These are phyloP conservation scores for Lophochroa leadbeateri DNA, from an alignment of 2,113 vertebrate genomes.

Conservation along the genomic window DNA sequence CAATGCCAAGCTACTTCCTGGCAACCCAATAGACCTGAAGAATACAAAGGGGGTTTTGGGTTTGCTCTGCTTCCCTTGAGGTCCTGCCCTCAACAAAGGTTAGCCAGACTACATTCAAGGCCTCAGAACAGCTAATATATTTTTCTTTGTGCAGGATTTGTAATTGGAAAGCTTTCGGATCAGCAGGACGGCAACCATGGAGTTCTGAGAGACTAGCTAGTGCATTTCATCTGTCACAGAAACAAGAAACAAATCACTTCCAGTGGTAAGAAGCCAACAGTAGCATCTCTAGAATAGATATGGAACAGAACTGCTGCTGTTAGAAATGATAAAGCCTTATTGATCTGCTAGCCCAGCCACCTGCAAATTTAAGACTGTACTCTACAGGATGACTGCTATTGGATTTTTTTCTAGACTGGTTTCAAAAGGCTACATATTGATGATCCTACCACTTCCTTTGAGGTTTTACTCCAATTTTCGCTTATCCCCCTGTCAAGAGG, in stretches of 20 bases:
- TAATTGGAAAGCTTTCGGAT: background rate
- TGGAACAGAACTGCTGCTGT: background rate
- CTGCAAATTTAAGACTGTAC: background rate
- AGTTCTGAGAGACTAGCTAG: background rate
- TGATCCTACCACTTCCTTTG: background rate
- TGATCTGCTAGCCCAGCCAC: background rate
- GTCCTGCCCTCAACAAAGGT: background rate
- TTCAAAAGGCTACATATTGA: background rate
- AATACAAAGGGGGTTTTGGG: background rate
- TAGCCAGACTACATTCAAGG: background rate
- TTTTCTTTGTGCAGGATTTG: background rate
- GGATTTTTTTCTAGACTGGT: background rate
- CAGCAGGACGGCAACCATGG: background rate
- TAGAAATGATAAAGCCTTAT: conserved; percentile 22
- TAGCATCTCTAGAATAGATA: background rate
- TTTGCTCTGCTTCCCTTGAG: background rate
- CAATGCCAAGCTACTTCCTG: background rate
- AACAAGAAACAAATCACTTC: conserved; percentile 31
- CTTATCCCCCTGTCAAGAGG: background rate
- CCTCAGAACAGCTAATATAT: background rate
- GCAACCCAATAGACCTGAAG: background rate
- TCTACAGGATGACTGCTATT: background rate
- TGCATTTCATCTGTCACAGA: background rate
- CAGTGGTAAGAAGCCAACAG: conserved; percentile 13
- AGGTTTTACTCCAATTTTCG: background rate